Evolutionary conservation across 2,888 invertebrate genomes (phyloP), one percentile per base, ranked within the genome.

Genomic region (Odiellus spinosus): DNA sequence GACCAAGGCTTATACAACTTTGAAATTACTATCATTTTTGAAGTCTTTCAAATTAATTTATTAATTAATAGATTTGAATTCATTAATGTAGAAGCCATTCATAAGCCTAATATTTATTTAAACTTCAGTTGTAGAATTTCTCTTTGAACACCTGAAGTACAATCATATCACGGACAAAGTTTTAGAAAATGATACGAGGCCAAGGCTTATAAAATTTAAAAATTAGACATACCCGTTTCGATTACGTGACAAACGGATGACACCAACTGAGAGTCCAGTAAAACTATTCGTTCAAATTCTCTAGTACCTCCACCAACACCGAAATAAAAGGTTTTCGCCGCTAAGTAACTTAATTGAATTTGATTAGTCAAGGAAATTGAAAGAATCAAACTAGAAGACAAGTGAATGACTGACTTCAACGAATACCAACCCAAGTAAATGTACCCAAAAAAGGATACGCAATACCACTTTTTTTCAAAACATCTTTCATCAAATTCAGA

Each of bases 241-340:
- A 73, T 77, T 60, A 68, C 74, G 81, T 82, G 83, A 44, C 76
- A 71, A 32, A 71, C 67, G 59, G 71, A 64, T 51, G 68, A 67
- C 20, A 68, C 59, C 58, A 86, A 76, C 38, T 64, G 57, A 19
- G 67, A 67, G 59, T 74, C 73, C 42, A 69, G 66, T 48, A 68
- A 60, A 5, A 88, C 58, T 44, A 72, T 63, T 40, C 73, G 64
- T 64, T 80, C 75, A 71, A 93, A 95, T 56, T 80, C 75, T 53
- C 77, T 68, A 36, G 79, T 71, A 11, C 86, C 80, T 44, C 95
- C 95, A 11, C 93, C 93, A 18, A 93, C 86, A 53, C 95, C 95
- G 71, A 95, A 95, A 66, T 96, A 96, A 66, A 81, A 78, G 12
- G 76, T 76, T 72, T 95, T 96, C 3, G 87, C 91, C 45, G 90